Evolutionary conservation across 2,113 vertebrate species (phyloP).

Genomic region (Piaya cayana): DNA sequence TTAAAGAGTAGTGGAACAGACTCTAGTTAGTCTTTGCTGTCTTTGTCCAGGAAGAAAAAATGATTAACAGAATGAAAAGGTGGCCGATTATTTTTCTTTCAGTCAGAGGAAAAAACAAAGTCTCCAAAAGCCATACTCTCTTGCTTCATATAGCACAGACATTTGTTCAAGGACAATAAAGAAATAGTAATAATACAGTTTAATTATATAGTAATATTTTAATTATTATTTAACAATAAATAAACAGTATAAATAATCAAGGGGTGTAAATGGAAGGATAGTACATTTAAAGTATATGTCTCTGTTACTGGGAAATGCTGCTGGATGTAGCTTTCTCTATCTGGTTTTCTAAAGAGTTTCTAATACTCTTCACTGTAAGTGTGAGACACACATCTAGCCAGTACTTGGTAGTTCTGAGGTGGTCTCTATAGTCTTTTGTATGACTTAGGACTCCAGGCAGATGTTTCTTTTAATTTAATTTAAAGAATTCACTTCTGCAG

Average conservation of each 20-base stretch:
- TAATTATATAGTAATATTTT: too few species aligned
- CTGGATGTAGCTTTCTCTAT: background rate
- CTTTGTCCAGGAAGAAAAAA: background rate
- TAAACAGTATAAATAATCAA: background rate
- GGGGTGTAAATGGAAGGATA: background rate
- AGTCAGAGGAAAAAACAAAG: background rate
- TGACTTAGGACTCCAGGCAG: background rate
- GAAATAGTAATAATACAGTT: too few species aligned
- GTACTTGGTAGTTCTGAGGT: background rate
- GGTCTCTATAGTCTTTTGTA: background rate
- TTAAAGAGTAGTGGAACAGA: background rate
- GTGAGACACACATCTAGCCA: background rate
- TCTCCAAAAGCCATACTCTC: background rate
- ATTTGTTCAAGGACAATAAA: background rate
- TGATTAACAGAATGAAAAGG: background rate
- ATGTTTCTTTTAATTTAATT: constrained; percentile 7
- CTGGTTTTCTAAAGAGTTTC: too few species aligned
- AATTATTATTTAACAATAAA: too few species aligned
- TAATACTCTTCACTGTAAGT: background rate
- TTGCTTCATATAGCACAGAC: background rate
- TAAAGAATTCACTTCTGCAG: constrained; percentile 18
- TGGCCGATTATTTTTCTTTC: background rate
- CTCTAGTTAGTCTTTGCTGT: background rate
- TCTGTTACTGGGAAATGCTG: background rate
- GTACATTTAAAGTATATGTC: background rate